Conservation (phyloP, 2,888 invertebrate species). For the Aphodius sticticus region DNA sequence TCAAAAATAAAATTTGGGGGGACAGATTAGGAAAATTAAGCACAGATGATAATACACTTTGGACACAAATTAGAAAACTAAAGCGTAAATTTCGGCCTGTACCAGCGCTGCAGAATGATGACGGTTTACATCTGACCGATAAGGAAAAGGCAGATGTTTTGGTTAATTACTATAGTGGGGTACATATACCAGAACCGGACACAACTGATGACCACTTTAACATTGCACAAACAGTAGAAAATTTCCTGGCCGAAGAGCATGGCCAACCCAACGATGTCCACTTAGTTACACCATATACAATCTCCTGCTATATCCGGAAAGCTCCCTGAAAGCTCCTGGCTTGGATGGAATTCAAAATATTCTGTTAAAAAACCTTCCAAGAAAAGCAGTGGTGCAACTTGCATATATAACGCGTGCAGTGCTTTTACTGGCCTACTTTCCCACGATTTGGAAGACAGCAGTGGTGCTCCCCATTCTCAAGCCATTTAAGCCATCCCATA, state of each 20-base stretch:
- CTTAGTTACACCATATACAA: background rate
- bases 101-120: too few species aligned
- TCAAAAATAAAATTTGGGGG: too few species aligned
- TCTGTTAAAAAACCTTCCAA: slow-evolving; percentile 41
- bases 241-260: background rate
- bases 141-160: background rate
- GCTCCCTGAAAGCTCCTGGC: slow-evolving; percentile 29
- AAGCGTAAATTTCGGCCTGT: too few species aligned
- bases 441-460: slow-evolving; percentile 34
- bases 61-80: too few species aligned
- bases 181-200: slow-evolving; percentile 4
- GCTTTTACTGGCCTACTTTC: slow-evolving; percentile 41
- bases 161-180: background rate
- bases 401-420: slow-evolving; percentile 42
- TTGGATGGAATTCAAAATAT: slow-evolving; percentile 27
- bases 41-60: background rate
- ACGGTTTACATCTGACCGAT: too few species aligned
- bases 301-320: background rate
- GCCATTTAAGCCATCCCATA: too few species aligned
- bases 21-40: too few species aligned
- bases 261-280: background rate
- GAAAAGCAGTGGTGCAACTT: slow-evolving; percentile 44
- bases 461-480: too few species aligned
- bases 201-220: background rate
- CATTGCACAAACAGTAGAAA: background rate